Base-by-base conservation (phyloP, 2,888 invertebrate genomes). In the Cosmorhoe ocellata region DNA sequence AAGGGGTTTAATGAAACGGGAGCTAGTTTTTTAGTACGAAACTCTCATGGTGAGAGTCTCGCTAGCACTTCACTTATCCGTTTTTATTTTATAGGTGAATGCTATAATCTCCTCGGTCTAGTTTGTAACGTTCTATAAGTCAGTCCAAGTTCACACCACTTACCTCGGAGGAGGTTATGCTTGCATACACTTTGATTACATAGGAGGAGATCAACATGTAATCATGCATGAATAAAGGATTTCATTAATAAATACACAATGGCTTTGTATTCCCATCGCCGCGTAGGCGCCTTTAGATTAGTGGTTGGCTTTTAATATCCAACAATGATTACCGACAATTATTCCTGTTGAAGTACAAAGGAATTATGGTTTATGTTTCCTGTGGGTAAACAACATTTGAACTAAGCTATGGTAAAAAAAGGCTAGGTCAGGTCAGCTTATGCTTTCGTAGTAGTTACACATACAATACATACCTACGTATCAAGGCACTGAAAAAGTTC, bases 311-410 rank as follows among this genome's bases (percentile, higher is more conserved):
- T 55, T 51, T 59, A 45, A 43, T 56, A 49, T 30, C 32, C 42
- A 45, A 49, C 52, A 45, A 57, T 66, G 61, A 64, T 68, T 63
- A 59, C 70, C 55, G 65, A 68, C 69, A 80, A 79, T 77, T 76
- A 80, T 75, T 70, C 67, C 63, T 65, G 70, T 66, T 66, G 59
- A 69, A 58, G 61, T 67, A 74, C 73, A 70, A 78, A 68, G 64
- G 73, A 77, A 78, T 77, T 77, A 78, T 69, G 70, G 71, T 70
- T 71, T 66, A 64, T 61, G 69, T 74, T 74, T 79, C 76, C 76
- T 74, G 71, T 69, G 69, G 65, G 59, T 14, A 33, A 63, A 66
- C 54, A 68, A 59, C n/a, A n/a, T 49, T 54, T 30, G 27, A 22
- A 46, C 39, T 24, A 24, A 24, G 5, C 14, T n/a, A 43, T 51